Conservation (phyloP, 2,113 vertebrate genomes). For the Spea bombifrons region DNA sequence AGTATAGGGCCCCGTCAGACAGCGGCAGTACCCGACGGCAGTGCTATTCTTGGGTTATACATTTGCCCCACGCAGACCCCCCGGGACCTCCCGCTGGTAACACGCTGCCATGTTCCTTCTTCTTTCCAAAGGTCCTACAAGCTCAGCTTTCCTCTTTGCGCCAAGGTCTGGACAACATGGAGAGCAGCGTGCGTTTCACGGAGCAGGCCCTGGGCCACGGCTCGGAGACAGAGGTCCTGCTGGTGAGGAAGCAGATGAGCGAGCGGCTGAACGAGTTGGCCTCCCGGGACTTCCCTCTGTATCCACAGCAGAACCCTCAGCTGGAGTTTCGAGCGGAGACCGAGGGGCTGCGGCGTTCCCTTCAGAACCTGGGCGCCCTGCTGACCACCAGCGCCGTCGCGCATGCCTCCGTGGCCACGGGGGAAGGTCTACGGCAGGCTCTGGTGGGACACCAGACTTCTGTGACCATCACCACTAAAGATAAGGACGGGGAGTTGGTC, state of each 20-base stretch:
- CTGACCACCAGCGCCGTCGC: constrained; percentile 88
- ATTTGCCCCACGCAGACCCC: no score
- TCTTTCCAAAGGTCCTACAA: constrained; percentile 77
- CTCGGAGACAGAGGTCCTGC: constrained; percentile 82
- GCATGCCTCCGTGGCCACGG: constrained; percentile 87
- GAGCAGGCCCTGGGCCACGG: constrained; percentile 92
- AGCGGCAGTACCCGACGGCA: no score
- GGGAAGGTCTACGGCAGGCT: constrained; percentile 86
- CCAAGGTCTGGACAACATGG: constrained; percentile 90
- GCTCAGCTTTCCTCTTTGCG: constrained; percentile 82
- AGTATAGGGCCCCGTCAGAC: no score
- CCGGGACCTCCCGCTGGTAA: no score
- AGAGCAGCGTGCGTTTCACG: constrained; percentile 89
- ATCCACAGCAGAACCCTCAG: constrained; percentile 88
- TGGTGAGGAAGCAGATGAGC: constrained; percentile 93
- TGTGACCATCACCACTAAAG: constrained; percentile 91
- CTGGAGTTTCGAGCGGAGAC: constrained; percentile 87
- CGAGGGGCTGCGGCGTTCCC: constrained; percentile 83
- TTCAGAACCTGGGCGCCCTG: constrained; percentile 88
- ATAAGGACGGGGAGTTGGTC: constrained; percentile 88
- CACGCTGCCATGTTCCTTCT: background rate
- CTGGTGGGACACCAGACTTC: constrained; percentile 84
- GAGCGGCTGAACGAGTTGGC: constrained; percentile 86
- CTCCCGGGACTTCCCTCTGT: constrained; percentile 76
- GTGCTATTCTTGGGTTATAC: no score